Conservation (phyloP, 92 coral and sea anemone genomes). For the Epizoanthus ramosus region DNA sequence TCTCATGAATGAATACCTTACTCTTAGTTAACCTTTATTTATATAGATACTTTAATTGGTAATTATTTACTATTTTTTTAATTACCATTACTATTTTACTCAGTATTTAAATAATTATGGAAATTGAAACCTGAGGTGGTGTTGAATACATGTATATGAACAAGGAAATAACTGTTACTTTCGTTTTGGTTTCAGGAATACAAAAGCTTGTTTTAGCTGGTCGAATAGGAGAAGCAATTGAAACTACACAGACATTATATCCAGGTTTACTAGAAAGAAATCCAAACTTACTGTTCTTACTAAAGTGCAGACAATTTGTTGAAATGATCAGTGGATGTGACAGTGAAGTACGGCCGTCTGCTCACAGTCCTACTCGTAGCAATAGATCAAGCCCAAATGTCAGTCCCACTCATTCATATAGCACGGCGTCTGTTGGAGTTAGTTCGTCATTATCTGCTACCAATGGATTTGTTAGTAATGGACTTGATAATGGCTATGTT, state of each 20-base stretch:
- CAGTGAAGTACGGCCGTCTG: conserved; percentile 94
- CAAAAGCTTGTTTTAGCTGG: conserved; percentile 96
- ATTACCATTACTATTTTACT: no score
- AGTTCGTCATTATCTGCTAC: conserved; percentile 76
- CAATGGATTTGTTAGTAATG: conserved; percentile 90
- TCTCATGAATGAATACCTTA: no score
- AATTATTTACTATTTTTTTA: no score
- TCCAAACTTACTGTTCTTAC: conserved; percentile 87
- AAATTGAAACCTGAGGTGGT: no score
- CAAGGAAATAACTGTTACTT: background rate
- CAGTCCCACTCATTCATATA: conserved; percentile 95
- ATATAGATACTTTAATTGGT: no score
- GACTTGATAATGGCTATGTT: conserved; percentile 89
- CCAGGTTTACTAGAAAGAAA: conserved; percentile 97
- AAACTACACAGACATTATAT: conserved; percentile 92
- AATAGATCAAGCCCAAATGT: conserved; percentile 93
- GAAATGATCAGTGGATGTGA: conserved; percentile 99
- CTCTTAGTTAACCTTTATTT: no score
- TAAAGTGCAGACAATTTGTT: conserved; percentile 98
- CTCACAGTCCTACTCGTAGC: conserved; percentile 87
- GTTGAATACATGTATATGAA: no score
- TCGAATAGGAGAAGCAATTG: conserved; percentile 98
- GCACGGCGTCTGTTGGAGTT: conserved; percentile 72
- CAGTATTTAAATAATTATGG: no score
- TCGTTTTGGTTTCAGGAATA: conserved; percentile 71